These are phyloP conservation scores for Caiman crocodilus DNA, from an alignment of 2,797 vertebrate genomes.

Conservation along the genomic window DNA sequence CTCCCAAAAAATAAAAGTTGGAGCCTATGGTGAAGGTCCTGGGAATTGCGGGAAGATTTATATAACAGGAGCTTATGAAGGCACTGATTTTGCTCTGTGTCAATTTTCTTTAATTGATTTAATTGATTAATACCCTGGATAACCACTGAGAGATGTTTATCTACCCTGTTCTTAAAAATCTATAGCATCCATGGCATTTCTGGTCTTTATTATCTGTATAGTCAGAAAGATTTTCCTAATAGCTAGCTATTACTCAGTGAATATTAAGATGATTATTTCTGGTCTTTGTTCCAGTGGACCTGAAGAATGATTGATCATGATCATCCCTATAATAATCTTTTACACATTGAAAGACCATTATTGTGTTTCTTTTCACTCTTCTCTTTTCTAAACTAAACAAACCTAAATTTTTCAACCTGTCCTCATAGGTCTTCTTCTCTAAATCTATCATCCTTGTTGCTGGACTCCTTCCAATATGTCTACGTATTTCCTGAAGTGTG, in stretches of 20 bases:
- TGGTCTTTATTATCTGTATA: slow-evolving; percentile 71
- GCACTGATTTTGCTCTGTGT: neutral
- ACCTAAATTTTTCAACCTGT: slow-evolving; percentile 50
- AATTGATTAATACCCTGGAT: fast-evolving
- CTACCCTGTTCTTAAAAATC: slow-evolving; percentile 45
- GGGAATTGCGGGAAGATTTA: neutral
- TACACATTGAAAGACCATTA: slow-evolving; percentile 69
- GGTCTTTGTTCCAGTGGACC: slow-evolving; percentile 64
- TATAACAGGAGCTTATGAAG: neutral
- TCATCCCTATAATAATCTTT: slow-evolving; percentile 69
- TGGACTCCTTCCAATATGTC: neutral
- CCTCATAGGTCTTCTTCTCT: slow-evolving; percentile 44
- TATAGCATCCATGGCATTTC: slow-evolving; percentile 44
- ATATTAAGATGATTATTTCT: slow-evolving; percentile 75
- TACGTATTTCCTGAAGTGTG: neutral
- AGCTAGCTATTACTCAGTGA: slow-evolving; percentile 48
- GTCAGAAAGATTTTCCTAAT: slow-evolving; percentile 70
- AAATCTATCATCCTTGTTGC: neutral
- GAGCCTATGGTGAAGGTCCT: neutral
- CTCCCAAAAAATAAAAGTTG: neutral
- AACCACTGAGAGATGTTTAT: neutral
- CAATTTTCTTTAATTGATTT: neutral
- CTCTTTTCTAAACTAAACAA: slow-evolving; percentile 63
- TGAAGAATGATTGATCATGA: slow-evolving; percentile 64
- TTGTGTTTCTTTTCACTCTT: neutral